Evolutionary conservation across 2,888 invertebrate genomes (phyloP), one percentile per base, ranked within the genome.

Genomic region (Micoletzkya japonica): DNA sequence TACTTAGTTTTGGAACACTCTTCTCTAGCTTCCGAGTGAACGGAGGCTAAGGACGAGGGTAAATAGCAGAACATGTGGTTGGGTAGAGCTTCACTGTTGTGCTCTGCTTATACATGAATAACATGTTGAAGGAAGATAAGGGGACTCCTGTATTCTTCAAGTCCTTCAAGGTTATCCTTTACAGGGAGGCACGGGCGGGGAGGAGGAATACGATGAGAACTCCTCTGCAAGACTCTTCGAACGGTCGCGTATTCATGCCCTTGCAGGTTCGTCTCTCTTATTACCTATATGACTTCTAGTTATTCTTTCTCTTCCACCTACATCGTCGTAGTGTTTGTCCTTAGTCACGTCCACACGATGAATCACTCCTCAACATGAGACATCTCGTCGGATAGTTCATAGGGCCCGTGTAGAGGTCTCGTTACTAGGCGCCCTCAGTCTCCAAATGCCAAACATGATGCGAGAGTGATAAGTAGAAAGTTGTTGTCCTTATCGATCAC

Each of bases 211-310:
- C 90, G 96, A 96, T 90, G 98, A 98, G 89, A 96, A 96, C 86
- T 96, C 95, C 86, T 97, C 97, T 84, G 96, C 98, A 85, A 91
- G 97, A 87, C 91, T 99, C 79, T 98, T 97, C 90, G 98, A 98
- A 90, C 91, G 98, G 88, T 96, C 96, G 86, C 91, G 98, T 87
- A 99, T 98, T 86, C 96, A 96, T 89, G 97, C 97, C 81, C 89
- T 98, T 86, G 97, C 97, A 86, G 96, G 95, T 95, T 83, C 36
- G 78, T 73, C 39, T 59, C 17, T 32, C 36, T 32, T 59, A 14
- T 59, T 10, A 20, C 26, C 37, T 17, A 61, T 49, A 61, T 28
- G 32, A 61, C 49, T 61, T 24, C 28, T 37, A n/a, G 28, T 44
- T 36, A n/a, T 44, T 61, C 4, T 17, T 56, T 20, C 52, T 52